phyloP scores from a whole-genome alignment of 2,888 invertebrate species.

The Lucinisca nassula region DNA sequence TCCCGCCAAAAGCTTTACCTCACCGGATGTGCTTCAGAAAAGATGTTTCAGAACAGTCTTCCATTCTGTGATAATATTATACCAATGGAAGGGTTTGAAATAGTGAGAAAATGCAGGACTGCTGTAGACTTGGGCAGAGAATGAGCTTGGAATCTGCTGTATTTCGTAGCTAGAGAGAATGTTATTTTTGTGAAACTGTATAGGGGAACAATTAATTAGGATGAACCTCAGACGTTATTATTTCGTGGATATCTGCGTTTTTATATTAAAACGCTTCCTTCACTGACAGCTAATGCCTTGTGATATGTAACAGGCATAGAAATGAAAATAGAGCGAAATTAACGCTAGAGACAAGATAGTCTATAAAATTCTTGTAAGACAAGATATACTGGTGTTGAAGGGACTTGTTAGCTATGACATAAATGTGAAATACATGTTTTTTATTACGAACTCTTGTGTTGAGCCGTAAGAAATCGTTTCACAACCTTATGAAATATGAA shows the following conservation, averaged over 20 bases:
- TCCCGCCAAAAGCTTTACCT: not conserved
- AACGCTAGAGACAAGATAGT: not conserved
- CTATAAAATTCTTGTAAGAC: not conserved
- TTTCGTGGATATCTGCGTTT: not conserved
- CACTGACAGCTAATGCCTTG: not conserved
- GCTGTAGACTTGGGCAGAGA: not conserved
- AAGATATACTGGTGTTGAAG: not conserved
- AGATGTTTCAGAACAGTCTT: not conserved
- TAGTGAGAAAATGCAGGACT: not conserved
- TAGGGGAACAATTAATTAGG: constrained; percentile 9
- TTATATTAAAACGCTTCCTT: not conserved
- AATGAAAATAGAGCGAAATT: not conserved
- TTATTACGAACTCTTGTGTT: not conserved
- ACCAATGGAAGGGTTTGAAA: not conserved
- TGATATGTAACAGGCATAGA: not conserved
- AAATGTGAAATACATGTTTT: not conserved
- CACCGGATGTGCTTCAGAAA: constrained; percentile 25
- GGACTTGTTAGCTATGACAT: not conserved
- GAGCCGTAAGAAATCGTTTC: not conserved
- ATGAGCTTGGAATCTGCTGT: not conserved
- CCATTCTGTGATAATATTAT: constrained; percentile 13
- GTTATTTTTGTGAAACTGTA: constrained; percentile 10
- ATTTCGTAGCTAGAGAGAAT: not conserved
- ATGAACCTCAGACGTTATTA: not conserved
- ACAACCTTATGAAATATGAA: no score